A percentile compares a stretch with the other conserved stretches of the same genome.
Evolutionary conservation across 2,797 vertebrate species (phyloP).

Genomic region (Tokudaia tokunoshimensis): DNA sequence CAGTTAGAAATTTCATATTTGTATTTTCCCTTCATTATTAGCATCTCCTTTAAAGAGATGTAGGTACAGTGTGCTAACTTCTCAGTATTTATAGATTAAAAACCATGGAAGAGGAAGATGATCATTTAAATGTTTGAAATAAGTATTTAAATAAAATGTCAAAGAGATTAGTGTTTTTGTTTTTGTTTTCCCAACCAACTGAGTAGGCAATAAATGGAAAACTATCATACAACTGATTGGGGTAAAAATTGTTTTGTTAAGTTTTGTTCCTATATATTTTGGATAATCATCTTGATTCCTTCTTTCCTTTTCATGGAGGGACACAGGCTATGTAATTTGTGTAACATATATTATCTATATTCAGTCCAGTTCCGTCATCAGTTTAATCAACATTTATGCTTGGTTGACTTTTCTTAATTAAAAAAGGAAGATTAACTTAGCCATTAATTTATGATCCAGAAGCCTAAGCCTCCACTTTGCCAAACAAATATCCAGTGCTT

Average conservation of each 20-base stretch:
- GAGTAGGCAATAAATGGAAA: slow-evolving; percentile 27
- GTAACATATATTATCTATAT: slow-evolving; percentile 74
- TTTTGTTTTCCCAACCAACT: neutral
- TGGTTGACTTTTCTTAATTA: slow-evolving; percentile 86
- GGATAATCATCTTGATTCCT: slow-evolving; percentile 59
- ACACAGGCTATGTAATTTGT: slow-evolving; percentile 53
- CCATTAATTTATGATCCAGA: slow-evolving; percentile 79
- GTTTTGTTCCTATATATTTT: slow-evolving; percentile 8
- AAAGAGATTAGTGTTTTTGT: neutral
- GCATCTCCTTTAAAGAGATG: neutral
- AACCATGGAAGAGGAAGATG: neutral
- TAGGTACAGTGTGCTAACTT: neutral
- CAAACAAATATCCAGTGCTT: slow-evolving; percentile 77
- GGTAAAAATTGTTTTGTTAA: neutral
- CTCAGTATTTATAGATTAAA: neutral
- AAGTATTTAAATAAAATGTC: slow-evolving; percentile 25
- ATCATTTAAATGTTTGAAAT: slow-evolving; percentile 28
- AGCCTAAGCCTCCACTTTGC: slow-evolving; percentile 78
- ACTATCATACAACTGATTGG: neutral
- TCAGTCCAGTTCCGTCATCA: slow-evolving; percentile 6
- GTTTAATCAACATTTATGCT: slow-evolving; percentile 83
- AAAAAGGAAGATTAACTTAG: slow-evolving; percentile 81
- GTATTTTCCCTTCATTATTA: slow-evolving; percentile 51
- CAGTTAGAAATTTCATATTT: neutral
- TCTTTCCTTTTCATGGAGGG: slow-evolving; percentile 40